A percentile compares a stretch with the other conserved stretches of the same genome.
These are phyloP conservation scores for Mesochorus sp. DNA, from an alignment of 2,888 invertebrate genomes.

Conservation along the genomic window DNA sequence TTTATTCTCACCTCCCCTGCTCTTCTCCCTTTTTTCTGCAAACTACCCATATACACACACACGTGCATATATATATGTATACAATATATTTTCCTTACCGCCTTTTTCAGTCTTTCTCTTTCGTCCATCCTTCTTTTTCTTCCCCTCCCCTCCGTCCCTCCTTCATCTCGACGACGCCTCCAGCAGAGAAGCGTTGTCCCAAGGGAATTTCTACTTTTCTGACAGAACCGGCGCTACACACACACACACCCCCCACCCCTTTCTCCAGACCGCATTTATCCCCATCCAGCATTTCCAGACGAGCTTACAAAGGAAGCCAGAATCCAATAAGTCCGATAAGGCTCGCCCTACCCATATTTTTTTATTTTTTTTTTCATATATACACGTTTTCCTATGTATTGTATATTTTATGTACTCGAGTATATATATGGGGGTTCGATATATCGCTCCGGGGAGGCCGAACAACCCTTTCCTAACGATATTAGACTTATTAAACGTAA, in stretches of 20 bases:
- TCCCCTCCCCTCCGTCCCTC: constrained; percentile 28
- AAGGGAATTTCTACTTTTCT: constrained; percentile 74
- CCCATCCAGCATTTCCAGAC: constrained; percentile 71
- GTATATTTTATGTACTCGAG: constrained; percentile 10
- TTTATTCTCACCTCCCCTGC: constrained; percentile 19
- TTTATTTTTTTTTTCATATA: neutral
- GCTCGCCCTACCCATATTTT: constrained; percentile 55
- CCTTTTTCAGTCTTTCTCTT: constrained; percentile 23
- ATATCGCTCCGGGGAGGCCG: neutral
- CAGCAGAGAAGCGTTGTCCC: constrained; percentile 59
- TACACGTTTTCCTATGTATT: constrained; percentile 3
- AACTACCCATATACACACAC: neutral
- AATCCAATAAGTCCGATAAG: constrained; percentile 76
- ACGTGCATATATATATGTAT: constrained; percentile 4
- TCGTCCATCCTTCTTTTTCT: constrained; percentile 5
- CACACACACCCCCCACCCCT: neutral
- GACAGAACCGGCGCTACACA: constrained; percentile 63
- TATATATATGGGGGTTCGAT: constrained; percentile 27
- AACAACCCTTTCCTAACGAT: constrained; percentile 21
- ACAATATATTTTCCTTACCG: constrained; percentile 40
- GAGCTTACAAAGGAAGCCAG: constrained; percentile 71
- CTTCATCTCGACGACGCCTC: constrained; percentile 47
- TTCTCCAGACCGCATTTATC: constrained; percentile 68
- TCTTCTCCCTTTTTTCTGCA: neutral
- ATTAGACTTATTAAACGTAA: constrained; percentile 18